Evolutionary conservation across 2,888 invertebrate species (phyloP).

Genomic region (Latheticus oryzae): DNA sequence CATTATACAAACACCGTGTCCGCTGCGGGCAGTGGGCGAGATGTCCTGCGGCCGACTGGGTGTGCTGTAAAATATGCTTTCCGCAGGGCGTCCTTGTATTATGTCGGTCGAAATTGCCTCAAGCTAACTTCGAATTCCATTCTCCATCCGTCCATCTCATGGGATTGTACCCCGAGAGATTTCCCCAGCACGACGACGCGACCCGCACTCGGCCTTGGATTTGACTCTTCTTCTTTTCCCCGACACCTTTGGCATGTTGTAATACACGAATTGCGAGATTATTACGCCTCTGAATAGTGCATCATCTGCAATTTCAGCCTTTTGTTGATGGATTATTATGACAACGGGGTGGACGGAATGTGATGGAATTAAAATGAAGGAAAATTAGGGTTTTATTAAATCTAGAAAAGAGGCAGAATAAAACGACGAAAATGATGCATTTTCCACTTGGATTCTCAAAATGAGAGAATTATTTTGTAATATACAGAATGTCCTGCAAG

Average conservation of each 20-base stretch:
- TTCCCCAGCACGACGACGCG: slow-evolving; percentile 47
- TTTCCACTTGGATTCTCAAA: no score
- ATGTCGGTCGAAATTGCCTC: slow-evolving; percentile 57
- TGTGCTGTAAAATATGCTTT: slow-evolving; percentile 63
- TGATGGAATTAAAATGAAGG: no score
- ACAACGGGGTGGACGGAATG: slow-evolving; percentile 13
- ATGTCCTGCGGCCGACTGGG: slow-evolving; percentile 58
- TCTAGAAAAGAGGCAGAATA: no score
- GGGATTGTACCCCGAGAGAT: slow-evolving; percentile 48
- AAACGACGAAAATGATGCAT: no score
- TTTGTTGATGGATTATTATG: slow-evolving; percentile 34
- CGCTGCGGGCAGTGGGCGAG: slow-evolving; percentile 62
- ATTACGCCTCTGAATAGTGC: slow-evolving; percentile 21
- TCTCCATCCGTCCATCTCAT: slow-evolving; percentile 48
- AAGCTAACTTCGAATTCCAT: slow-evolving; percentile 60
- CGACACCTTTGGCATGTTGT: slow-evolving; percentile 33
- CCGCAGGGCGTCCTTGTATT: slow-evolving; percentile 61
- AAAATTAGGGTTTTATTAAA: no score
- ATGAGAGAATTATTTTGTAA: no score
- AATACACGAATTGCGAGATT: slow-evolving; percentile 27
- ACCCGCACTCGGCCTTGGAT: slow-evolving; percentile 34
- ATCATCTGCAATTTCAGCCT: slow-evolving; percentile 31
- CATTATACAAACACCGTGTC: slow-evolving; percentile 64
- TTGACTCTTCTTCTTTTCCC: slow-evolving; percentile 22
- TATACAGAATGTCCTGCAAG: no score